Evolutionary conservation across 2,113 vertebrate genomes (phyloP), one percentile per base, ranked within the genome.

Genomic region (Pavo muticus): DNA sequence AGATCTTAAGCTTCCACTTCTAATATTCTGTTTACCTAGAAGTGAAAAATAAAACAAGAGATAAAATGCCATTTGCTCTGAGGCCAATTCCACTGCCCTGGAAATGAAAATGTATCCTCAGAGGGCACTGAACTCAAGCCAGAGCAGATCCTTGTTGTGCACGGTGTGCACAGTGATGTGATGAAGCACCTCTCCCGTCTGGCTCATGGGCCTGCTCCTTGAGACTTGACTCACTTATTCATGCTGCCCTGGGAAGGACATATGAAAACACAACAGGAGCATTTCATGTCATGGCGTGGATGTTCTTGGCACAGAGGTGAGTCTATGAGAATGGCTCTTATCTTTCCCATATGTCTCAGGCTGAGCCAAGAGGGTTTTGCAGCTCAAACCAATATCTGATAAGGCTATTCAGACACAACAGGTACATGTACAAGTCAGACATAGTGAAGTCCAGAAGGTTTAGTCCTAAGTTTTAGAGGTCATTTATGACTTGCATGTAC

Each of bases 181-280:
- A 45, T 15, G 16, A 32, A 57, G 6, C 29, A 32, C 2, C 3
- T 92, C 40, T 52, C 3, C 27, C 17, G 11, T 56, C 30, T 1
- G 2, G 6, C 20, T 40, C 35, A 37, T 0, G 1, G 14, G 17
- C 2, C 23, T 54, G 9, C 19, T 80, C 39, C 72, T 13, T 0
- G 1, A 35, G 18, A 14, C 18, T 19, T 42, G n/a, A 21, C 17
- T 30, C 6, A 16, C 39, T 60, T 67, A 61, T 2, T 7, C 2
- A 35, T 61, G 78, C 45, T 59, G 60, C 60, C n/a, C 30, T 21
- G 52, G 13, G 15, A 17, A 79, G 50, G n/a, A 39, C 30, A 35
- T 8, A 35, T 4, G 20, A 35, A 37, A 67, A 68, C 0, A 8
- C 29, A 72, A 23, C 40, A 40, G n/a, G 5, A 44, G 5, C 47